Evolutionary conservation across 2,888 invertebrate genomes (phyloP), one percentile per base, ranked within the genome.

Genomic region (Sisyra terminalis): DNA sequence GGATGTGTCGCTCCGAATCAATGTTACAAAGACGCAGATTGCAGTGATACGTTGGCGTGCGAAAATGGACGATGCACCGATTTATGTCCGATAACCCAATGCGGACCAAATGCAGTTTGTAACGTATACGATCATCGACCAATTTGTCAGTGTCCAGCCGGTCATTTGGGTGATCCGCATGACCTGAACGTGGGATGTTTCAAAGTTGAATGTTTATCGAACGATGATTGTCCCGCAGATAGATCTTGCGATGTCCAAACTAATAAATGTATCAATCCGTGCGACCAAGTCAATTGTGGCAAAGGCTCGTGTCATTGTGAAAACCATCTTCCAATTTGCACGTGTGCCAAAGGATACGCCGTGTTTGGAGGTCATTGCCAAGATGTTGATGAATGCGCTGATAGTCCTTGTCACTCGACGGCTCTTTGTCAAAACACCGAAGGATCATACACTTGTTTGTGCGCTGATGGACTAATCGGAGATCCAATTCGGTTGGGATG

Each of bases 241-340:
- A 83, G 80, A 59, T 74, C 75, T 50, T 90, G 90, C 54, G 81
- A 87, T 53, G 59, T 63, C 3, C 72, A 72, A 51, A 76, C 67
- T 40, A 84, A 87, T 57, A 86, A 84, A 61, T 88, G 86, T 56
- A 69, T 75, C 50, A 83, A 85, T 64, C 85, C 87, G 45, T 92
- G 92, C 53, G 83, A 84, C 50, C 67, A 72, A 49, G 65, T 75
- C 3, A 73, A 73, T 47, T 92, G 92, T 59, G 80, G 83, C 44
- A 81, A 84, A 51, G 92, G 90, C 18, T 71, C 67, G 9, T 92
- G 92, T 54, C 68, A 73, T 50, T 77, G 79, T 8, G 64, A 72
- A 48, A 69, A 82, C 48, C 89, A 90, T 55, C 67, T 71, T 53
- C 74, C 77, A 2, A 53, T 71, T 1, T 92, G 92, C 52, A 67